Conservation (phyloP, 1,140 invertebrate genomes). For the Ganaspis sp. region DNA sequence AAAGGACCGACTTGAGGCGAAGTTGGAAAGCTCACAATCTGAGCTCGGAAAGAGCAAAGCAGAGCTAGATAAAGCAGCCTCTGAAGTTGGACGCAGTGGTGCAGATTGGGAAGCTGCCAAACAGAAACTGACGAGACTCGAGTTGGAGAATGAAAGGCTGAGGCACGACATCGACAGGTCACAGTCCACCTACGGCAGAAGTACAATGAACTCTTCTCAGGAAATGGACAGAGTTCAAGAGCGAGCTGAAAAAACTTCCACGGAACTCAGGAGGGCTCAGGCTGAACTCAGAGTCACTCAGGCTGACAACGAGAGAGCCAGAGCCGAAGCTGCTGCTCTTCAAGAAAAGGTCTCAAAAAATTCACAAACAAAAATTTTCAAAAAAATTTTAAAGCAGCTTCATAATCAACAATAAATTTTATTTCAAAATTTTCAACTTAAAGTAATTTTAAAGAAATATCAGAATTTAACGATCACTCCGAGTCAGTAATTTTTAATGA, state of each 20-base stretch:
- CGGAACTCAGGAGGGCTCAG: slow-evolving; percentile 90
- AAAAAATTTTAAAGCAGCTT: background rate
- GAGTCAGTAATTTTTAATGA: no score
- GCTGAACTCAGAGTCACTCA: slow-evolving; percentile 90
- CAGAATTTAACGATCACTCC: no score
- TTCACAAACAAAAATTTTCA: no score
- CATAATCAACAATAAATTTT: no score
- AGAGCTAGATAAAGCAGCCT: slow-evolving; percentile 92
- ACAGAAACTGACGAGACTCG: slow-evolving; percentile 88
- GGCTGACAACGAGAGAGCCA: slow-evolving; percentile 90
- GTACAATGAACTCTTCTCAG: slow-evolving; percentile 83
- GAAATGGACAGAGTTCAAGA: slow-evolving; percentile 91
- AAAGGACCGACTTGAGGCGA: slow-evolving; percentile 92
- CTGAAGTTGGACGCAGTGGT: slow-evolving; percentile 90
- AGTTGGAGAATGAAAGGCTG: slow-evolving; percentile 92
- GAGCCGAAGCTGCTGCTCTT: slow-evolving; percentile 87
- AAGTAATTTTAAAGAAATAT: no score
- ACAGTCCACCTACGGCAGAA: slow-evolving; percentile 85
- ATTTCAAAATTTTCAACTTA: background rate
- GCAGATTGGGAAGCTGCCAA: slow-evolving; percentile 93
- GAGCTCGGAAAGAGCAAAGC: slow-evolving; percentile 95
- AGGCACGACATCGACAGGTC: slow-evolving; percentile 90
- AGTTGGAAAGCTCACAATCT: slow-evolving; percentile 93
- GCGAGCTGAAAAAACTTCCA: slow-evolving; percentile 88
- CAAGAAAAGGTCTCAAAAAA: slow-evolving; percentile 92